Evolutionary conservation across 1,140 invertebrate genomes (phyloP).

Genomic region (Mercenaria mercenaria): DNA sequence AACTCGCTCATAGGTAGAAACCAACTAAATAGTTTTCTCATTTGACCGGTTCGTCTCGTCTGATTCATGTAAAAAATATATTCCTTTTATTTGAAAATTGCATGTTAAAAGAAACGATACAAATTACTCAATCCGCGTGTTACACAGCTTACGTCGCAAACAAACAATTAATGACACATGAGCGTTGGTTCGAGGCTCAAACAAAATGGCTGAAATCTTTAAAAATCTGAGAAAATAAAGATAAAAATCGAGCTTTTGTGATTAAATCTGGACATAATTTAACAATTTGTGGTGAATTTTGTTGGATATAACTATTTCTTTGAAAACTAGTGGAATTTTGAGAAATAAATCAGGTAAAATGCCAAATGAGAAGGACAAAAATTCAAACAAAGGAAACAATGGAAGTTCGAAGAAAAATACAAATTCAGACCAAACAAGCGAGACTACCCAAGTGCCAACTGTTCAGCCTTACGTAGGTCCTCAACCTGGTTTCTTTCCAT

Average conservation of each 20-base stretch:
- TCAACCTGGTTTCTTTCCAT: constrained; percentile 2
- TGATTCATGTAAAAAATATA: no score
- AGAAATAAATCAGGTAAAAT: background rate
- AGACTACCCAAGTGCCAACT: background rate
- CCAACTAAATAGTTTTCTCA: no score
- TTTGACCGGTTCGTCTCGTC: no score
- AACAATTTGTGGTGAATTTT: background rate
- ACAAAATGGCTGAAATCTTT: background rate
- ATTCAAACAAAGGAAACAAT: constrained; percentile 19
- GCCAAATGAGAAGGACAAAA: background rate
- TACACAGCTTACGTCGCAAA: no score
- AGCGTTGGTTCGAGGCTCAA: constrained; percentile 7
- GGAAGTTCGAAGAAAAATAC: background rate
- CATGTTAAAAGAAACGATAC: no score
- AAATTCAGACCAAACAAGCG: background rate
- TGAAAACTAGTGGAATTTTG: background rate
- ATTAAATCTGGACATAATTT: background rate
- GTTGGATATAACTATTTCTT: background rate
- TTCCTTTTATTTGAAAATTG: no score
- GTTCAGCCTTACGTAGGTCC: background rate
- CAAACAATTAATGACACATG: no score
- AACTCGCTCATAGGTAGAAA: no score
- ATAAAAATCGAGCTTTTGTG: background rate
- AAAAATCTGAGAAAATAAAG: background rate
- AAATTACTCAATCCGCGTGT: no score